A percentile compares a stretch with the other conserved stretches of the same genome.
Evolutionary conservation across 2,888 invertebrate species (phyloP).

Genomic region (Perithous albicinctus): DNA sequence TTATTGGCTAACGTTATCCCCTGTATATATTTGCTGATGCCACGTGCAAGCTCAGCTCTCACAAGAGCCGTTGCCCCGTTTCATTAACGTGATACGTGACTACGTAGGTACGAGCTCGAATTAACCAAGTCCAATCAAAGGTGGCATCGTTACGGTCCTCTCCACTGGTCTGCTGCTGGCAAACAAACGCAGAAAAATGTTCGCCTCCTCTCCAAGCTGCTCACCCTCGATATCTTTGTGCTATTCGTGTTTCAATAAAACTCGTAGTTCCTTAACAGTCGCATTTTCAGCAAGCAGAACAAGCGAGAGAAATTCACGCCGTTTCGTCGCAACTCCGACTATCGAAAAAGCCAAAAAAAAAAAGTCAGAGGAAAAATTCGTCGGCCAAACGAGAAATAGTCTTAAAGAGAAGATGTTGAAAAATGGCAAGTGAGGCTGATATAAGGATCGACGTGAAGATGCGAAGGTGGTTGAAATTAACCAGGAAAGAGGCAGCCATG

Average conservation of each 20-base stretch:
- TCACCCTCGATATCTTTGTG: background rate
- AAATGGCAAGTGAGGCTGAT: background rate
- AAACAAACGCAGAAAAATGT: slow-evolving; percentile 74
- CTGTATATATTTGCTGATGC: slow-evolving; percentile 69
- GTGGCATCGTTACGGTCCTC: slow-evolving; percentile 67
- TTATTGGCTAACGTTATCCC: slow-evolving; percentile 46
- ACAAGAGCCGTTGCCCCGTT: slow-evolving; percentile 56
- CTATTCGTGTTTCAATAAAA: slow-evolving; percentile 21
- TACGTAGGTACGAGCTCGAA: slow-evolving; percentile 79
- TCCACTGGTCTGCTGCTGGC: slow-evolving; percentile 65
- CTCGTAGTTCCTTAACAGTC: background rate
- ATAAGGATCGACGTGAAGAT: too few species aligned
- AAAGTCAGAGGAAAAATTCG: background rate
- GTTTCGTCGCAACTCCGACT: background rate
- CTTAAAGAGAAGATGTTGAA: slow-evolving; percentile 53
- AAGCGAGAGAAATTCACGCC: background rate
- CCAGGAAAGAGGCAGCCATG: slow-evolving; percentile 71
- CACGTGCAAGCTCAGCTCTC: slow-evolving; percentile 72
- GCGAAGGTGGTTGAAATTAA: slow-evolving; percentile 42
- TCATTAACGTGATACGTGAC: slow-evolving; percentile 78
- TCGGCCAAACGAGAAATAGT: slow-evolving; percentile 53
- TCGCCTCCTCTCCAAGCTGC: slow-evolving; percentile 46
- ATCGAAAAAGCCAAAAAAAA: background rate
- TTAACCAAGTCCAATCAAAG: slow-evolving; percentile 82
- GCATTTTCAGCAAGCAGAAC: background rate